phyloP scores from a whole-genome alignment of 2,888 invertebrate genomes.

The Zygogramma bicolorata region DNA sequence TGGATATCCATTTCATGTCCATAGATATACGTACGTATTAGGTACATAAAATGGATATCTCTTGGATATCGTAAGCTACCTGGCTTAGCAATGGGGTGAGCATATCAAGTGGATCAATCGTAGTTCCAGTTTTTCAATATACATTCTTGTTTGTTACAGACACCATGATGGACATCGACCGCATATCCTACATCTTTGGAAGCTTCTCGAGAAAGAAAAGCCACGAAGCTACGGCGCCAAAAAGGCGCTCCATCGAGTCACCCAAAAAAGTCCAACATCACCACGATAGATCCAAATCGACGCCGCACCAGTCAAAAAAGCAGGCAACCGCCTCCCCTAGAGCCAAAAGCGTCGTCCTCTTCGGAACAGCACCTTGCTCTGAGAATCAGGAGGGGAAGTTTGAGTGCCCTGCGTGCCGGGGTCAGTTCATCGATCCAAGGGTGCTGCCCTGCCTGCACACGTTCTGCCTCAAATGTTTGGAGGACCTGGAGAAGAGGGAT shows the following conservation, averaged over 20 bases:
- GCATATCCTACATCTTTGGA: constrained; percentile 74
- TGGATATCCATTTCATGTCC: too few species aligned
- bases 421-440: constrained; percentile 75
- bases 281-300: constrained; percentile 60
- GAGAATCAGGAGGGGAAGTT: constrained; percentile 61
- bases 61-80: too few species aligned
- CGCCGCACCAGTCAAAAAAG: constrained; percentile 63
- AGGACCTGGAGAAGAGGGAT: constrained; percentile 63
- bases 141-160: too few species aligned
- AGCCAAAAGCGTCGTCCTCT: constrained; percentile 55
- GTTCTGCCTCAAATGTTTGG: constrained; percentile 78
- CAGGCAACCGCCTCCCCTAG: constrained; percentile 45
- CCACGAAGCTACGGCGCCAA: constrained; percentile 66
- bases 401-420: constrained; percentile 73
- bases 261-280: constrained; percentile 48
- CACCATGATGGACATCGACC: constrained; percentile 71
- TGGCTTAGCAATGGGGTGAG: too few species aligned
- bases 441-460: constrained; percentile 79
- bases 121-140: too few species aligned
- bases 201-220: constrained; percentile 73
- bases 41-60: too few species aligned
- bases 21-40: too few species aligned
- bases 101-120: too few species aligned
- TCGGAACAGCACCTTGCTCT: constrained; percentile 40
- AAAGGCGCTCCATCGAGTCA: constrained; percentile 58